Evolutionary conservation across 1,140 invertebrate species (phyloP).

Genomic region (Drosophila trapezifrons): DNA sequence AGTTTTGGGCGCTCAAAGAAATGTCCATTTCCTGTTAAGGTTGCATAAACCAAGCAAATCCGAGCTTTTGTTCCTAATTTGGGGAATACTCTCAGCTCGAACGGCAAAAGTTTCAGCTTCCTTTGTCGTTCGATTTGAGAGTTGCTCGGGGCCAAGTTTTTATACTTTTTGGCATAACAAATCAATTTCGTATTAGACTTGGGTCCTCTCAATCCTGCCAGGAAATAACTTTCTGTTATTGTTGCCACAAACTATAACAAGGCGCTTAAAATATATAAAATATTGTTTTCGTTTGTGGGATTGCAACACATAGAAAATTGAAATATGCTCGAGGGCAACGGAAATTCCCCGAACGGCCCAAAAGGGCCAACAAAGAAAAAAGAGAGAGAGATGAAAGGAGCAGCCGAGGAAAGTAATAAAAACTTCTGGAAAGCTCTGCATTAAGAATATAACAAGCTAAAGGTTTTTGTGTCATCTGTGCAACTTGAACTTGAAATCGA

Average conservation of each 20-base stretch:
- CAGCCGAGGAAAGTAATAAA: slow-evolving; percentile 40
- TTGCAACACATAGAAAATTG: slow-evolving; percentile 63
- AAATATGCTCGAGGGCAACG: slow-evolving; percentile 52
- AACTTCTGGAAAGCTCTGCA: slow-evolving; percentile 41
- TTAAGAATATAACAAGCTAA: slow-evolving; percentile 59
- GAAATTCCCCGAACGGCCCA: slow-evolving; percentile 44
- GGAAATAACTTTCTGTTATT: slow-evolving; percentile 68
- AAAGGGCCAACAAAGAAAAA: slow-evolving; percentile 2
- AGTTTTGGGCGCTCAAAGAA: slow-evolving; percentile 18
- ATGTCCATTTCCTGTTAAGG: slow-evolving; percentile 32
- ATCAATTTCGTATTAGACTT: slow-evolving; percentile 65
- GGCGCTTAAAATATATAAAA: slow-evolving; percentile 62
- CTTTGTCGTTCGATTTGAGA: slow-evolving; percentile 39
- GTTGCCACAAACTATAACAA: slow-evolving; percentile 72
- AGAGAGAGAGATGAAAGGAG: slow-evolving; percentile 36
- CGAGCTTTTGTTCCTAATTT: slow-evolving; percentile 49
- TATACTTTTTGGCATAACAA: slow-evolving; percentile 62
- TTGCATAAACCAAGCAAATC: slow-evolving; percentile 31
- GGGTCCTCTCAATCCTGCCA: slow-evolving; percentile 38
- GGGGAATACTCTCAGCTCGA: slow-evolving; percentile 37
- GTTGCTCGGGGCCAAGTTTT: slow-evolving; percentile 46
- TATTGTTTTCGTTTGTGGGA: slow-evolving; percentile 50
- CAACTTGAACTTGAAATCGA: slow-evolving; percentile 73
- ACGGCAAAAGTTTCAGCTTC: slow-evolving; percentile 26
- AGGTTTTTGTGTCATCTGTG: slow-evolving; percentile 47